Evolutionary conservation across 2,797 vertebrate genomes (phyloP), one percentile per base, ranked within the genome.

Genomic region (Denticeps clupeoides): DNA sequence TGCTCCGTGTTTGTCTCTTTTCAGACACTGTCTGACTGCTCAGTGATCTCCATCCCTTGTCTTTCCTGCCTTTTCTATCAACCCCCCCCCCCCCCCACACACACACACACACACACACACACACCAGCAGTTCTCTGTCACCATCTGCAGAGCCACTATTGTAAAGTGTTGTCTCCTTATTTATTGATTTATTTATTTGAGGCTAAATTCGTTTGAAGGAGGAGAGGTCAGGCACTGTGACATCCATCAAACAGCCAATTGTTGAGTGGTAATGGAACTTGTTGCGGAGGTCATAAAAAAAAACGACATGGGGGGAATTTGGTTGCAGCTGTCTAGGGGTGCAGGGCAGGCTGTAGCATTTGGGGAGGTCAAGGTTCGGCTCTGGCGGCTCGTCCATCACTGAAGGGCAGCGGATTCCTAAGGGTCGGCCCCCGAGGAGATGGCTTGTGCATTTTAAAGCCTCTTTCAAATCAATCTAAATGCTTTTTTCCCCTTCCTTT

Each of bases 121-220:
- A 45, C 27, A 50, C 53, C 51, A 22, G 35, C 31, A 46, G 28
- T 29, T 28, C 29, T 15, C 7, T 19, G 32, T 11, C 25, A 31
- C 8, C n/a, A 33, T 18, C 7, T 27, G 33, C 15, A 11, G 9
- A 12, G 16, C 29, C n/a, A 22, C 32, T 13, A 18, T 45, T 40
- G 27, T 47, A 54, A 51, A 56, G 59, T 23, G 45, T 29, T 47
- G 52, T 55, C 42, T 53, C 40, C 50, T 47, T 28, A 33, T 32
- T 46, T 56, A 49, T 57, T 58, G 57, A 52, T 57, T 60, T 52
- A 62, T 66, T 57, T 46, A 57, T 53, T 63, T 54, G 51, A 53
- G 49, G 51, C 35, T 54, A 56, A 56, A 58, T 63, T 60, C 49
- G 29, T 63, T 47, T 47, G 56, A 47, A 50, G 53, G 45, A 47